Conservation (phyloP, 1,140 invertebrate species). For the Ctenoplectra terminalis region DNA sequence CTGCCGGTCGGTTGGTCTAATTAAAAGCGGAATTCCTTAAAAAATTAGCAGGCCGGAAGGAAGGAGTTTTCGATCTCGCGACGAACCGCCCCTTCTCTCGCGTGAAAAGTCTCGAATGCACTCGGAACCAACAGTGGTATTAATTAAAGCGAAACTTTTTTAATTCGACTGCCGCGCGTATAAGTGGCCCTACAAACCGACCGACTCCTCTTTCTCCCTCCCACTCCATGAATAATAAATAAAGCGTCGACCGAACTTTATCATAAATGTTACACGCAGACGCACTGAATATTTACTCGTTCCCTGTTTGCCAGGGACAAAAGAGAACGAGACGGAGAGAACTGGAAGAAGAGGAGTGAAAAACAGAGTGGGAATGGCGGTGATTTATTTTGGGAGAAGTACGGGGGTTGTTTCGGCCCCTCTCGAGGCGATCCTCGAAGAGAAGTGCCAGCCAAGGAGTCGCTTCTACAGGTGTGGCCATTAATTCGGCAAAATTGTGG, state of each 20-base stretch:
- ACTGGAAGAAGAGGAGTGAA: neutral
- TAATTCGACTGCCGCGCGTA: conserved; percentile 61
- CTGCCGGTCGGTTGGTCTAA: neutral
- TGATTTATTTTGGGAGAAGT: conserved; percentile 59
- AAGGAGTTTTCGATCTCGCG: conserved; percentile 1
- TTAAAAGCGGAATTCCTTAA: conserved; percentile 8
- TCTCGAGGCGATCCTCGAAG: conserved; percentile 30
- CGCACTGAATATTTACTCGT: conserved; percentile 68
- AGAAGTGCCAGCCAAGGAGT: conserved; percentile 45
- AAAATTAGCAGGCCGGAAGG: neutral
- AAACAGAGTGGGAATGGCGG: neutral
- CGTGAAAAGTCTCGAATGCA: conserved; percentile 38
- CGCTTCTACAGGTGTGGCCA: conserved; percentile 56
- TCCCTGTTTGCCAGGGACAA: conserved; percentile 39
- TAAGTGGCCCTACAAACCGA: conserved; percentile 41
- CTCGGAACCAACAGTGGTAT: conserved; percentile 50
- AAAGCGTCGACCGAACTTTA: conserved; percentile 64
- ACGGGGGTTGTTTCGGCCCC: conserved; percentile 23
- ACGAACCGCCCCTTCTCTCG: neutral
- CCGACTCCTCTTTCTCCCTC: neutral
- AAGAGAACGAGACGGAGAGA: conserved; percentile 25
- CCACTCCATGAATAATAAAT: conserved; percentile 69
- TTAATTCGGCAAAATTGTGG: conserved; percentile 57
- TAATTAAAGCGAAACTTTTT: conserved; percentile 72
- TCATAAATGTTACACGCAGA: conserved; percentile 70